Evolutionary conservation across 2,113 vertebrate species (phyloP), one percentile per base, ranked within the genome.

Genomic region (Paedocypris sp.): DNA sequence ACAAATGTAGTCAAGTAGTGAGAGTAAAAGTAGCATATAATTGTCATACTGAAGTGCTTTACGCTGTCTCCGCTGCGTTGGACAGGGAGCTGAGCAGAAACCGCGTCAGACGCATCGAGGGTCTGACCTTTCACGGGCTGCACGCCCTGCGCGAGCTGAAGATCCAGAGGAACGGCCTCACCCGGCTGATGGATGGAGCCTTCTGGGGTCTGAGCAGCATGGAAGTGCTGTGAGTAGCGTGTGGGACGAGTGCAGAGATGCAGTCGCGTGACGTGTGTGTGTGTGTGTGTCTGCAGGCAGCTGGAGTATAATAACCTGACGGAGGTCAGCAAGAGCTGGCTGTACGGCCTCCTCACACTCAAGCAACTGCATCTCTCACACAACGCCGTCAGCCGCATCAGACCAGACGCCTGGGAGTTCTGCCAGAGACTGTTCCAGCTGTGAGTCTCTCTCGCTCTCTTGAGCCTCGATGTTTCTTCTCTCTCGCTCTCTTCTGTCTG

Each of bases 261-360:
- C 13, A 39, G 36, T 16, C 36, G 1, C 6, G 13, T 16, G 6
- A 16, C 36, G 18, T 23, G 13, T 72, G 52, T 66, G 41, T 74
- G 60, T 68, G 23, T 72, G 62, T 64, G 67, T 73, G 64, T 9
- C 35, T 45, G 41, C 79, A 98, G 95, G 85, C 91, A 94, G 75
- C 80, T 98, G 81, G 91, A 97, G 80, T 84, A 91, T 81, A 98
- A 98, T 86, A 94, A 94, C 81, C 79, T 98, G 67, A 96, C 93
- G 20, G 94, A 97, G 78, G 87, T 98, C 64, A 97, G 84, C 65
- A 97, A 97, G 72, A 91, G 91, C 70, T 98, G 94, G 94, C 87
- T 98, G 54, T 98, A 95, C 15, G 95, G 95, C 57, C 84, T 97
- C 77, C 81, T 89, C 75, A 89, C 84, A 78, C 86, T 98, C 66